phyloP scores from a whole-genome alignment of 2,113 vertebrate species.

The Oncorhynchus mykiss region DNA sequence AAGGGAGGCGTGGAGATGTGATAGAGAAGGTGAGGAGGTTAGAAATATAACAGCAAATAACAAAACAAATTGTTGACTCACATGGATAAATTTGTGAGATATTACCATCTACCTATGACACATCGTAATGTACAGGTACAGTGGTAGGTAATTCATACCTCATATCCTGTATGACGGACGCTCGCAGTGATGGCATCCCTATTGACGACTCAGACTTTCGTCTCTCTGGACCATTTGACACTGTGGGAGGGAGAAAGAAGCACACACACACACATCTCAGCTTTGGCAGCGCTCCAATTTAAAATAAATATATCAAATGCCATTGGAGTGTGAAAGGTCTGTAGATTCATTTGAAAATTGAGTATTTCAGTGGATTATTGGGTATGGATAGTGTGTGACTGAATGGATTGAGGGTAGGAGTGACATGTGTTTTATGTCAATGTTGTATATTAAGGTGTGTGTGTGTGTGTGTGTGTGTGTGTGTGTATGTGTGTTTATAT shows the following conservation, averaged over 20 bases:
- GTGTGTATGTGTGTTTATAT: slow-evolving; percentile 4
- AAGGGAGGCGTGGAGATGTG: not conserved
- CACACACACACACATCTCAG: too few relatives aligned
- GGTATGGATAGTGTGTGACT: not conserved
- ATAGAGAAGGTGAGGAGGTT: not conserved
- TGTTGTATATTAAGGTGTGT: not conserved
- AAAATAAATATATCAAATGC: not conserved
- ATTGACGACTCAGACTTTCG: slow-evolving; percentile 83
- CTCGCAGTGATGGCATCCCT: slow-evolving; percentile 76
- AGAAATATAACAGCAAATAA: too few relatives aligned
- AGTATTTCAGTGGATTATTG: not conserved
- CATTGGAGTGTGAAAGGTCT: not conserved
- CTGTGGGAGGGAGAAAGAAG: slow-evolving; percentile 57
- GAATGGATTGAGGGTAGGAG: too few relatives aligned
- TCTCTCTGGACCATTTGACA: slow-evolving; percentile 78
- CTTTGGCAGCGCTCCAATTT: not conserved
- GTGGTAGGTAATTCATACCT: slow-evolving; percentile 70
- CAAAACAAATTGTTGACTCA: not conserved
- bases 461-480: not conserved
- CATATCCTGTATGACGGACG: slow-evolving; percentile 92
- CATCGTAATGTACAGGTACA: too few relatives aligned
- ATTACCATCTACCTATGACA: too few relatives aligned
- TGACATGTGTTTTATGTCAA: not conserved
- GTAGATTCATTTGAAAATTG: not conserved
- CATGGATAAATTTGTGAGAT: too few relatives aligned